phyloP scores from a whole-genome alignment of 2,113 vertebrate genomes.

The Telmatochromis sp. region DNA sequence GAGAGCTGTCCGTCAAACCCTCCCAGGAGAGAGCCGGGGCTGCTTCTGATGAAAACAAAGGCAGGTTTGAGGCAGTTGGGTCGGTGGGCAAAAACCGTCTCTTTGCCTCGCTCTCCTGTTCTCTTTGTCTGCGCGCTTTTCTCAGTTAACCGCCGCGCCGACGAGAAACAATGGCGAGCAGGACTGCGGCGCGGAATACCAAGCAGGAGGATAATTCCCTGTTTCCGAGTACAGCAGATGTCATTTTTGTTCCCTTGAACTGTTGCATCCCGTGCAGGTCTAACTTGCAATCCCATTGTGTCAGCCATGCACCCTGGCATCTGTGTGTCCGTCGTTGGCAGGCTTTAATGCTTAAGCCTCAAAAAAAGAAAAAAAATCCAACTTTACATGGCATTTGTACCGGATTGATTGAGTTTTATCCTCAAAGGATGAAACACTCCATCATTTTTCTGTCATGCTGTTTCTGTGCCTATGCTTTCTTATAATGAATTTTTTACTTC shows the following conservation, averaged over 20 bases:
- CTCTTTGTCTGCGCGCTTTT: conserved; percentile 27
- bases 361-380: background rate
- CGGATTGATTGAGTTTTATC: conserved; percentile 37
- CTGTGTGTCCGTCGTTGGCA: background rate
- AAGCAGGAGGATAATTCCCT: conserved; percentile 47
- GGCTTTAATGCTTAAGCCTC: conserved; percentile 13
- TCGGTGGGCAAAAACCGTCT: conserved; percentile 36
- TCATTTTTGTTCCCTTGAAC: conserved; percentile 58
- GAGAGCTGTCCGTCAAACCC: conserved; percentile 66
- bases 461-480: background rate
- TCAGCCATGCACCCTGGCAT: conserved; percentile 15
- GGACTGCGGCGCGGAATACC: conserved; percentile 15
- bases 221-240: conserved; percentile 59
- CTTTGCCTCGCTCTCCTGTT: background rate
- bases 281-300: conserved; percentile 40
- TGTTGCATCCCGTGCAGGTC: conserved; percentile 29
- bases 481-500: background rate
- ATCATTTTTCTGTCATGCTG: background rate
- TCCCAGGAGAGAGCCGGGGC: conserved; percentile 52
- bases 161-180: conserved; percentile 45
- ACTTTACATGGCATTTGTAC: conserved; percentile 40
- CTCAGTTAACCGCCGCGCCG: background rate
- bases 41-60: conserved; percentile 60
- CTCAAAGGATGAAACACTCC: conserved; percentile 17
- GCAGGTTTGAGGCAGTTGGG: conserved; percentile 34